These are phyloP conservation scores for Mastacembelus armatus DNA, from an alignment of 2,797 vertebrate species.

Conservation along the genomic window DNA sequence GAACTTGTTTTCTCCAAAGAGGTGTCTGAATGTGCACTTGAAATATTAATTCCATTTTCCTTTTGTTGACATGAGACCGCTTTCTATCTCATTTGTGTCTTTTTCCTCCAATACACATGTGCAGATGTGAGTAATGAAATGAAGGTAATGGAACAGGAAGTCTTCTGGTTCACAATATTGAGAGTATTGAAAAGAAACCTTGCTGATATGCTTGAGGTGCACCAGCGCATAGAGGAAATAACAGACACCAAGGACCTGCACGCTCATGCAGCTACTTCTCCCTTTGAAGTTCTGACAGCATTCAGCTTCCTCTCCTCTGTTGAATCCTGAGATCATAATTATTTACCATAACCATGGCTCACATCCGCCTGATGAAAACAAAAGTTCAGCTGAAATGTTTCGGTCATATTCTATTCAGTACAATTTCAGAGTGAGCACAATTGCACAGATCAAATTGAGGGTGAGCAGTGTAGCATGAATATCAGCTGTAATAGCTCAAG, in stretches of 20 bases:
- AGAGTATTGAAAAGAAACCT: constrained; percentile 68
- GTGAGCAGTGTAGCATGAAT: constrained; percentile 73
- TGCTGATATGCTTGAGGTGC: constrained; percentile 71
- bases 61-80: constrained; percentile 54
- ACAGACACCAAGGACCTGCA: constrained; percentile 61
- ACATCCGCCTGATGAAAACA: constrained; percentile 61
- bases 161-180: constrained; percentile 63
- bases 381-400: constrained; percentile 57
- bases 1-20: constrained; percentile 32
- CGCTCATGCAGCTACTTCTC: constrained; percentile 54
- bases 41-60: constrained; percentile 64
- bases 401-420: constrained; percentile 66
- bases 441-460: constrained; percentile 68
- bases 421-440: constrained; percentile 67
- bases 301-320: constrained; percentile 57
- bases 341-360: constrained; percentile 68
- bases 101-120: constrained; percentile 33
- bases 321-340: constrained; percentile 66
- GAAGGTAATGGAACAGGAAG: constrained; percentile 62
- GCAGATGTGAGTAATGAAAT: constrained; percentile 60
- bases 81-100: constrained; percentile 51
- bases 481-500: constrained; percentile 68
- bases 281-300: constrained; percentile 76
- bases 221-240: constrained; percentile 60
- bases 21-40: constrained; percentile 35